phyloP scores from a whole-genome alignment of 2,797 vertebrate genomes.

The Ataeniobius toweri region DNA sequence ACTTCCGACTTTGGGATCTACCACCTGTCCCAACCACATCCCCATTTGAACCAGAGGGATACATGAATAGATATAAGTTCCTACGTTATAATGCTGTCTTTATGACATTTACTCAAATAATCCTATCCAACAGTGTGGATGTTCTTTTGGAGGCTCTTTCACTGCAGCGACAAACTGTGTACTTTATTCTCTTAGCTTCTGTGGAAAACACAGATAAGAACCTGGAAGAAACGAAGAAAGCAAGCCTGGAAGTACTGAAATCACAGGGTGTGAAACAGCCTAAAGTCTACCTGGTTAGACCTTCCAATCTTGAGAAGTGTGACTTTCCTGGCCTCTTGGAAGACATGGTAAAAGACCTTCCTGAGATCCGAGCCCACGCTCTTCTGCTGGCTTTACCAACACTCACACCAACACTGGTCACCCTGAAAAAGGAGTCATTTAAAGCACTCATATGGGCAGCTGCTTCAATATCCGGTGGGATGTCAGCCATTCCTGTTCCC shows the following conservation, averaged over 20 bases:
- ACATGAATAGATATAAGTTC: constrained; percentile 70
- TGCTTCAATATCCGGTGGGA: constrained; percentile 76
- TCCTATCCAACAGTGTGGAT: constrained; percentile 49
- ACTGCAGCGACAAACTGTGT: constrained; percentile 64
- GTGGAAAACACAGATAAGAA: constrained; percentile 57
- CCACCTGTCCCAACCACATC: constrained; percentile 55
- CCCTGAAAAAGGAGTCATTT: constrained; percentile 76
- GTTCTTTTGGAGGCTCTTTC: constrained; percentile 69
- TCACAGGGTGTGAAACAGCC: constrained; percentile 65
- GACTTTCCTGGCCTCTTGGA: constrained; percentile 74
- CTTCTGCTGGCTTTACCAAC: constrained; percentile 76
- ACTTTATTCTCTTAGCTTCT: constrained; percentile 70
- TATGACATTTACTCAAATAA: constrained; percentile 61
- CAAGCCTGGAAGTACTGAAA: constrained; percentile 63
- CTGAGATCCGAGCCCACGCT: constrained; percentile 74
- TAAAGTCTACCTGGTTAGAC: constrained; percentile 69
- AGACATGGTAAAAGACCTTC: constrained; percentile 69
- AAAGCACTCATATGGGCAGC: constrained; percentile 77
- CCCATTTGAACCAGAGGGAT: constrained; percentile 65
- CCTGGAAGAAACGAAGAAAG: constrained; percentile 61
- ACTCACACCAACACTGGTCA: constrained; percentile 60
- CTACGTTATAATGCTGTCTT: constrained; percentile 72
- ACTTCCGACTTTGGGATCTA: constrained; percentile 79
- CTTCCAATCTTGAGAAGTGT: constrained; percentile 65
- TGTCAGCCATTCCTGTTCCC: constrained; percentile 78